Conservation (phyloP, 2,888 invertebrate species). For the Polia nebulosa region DNA sequence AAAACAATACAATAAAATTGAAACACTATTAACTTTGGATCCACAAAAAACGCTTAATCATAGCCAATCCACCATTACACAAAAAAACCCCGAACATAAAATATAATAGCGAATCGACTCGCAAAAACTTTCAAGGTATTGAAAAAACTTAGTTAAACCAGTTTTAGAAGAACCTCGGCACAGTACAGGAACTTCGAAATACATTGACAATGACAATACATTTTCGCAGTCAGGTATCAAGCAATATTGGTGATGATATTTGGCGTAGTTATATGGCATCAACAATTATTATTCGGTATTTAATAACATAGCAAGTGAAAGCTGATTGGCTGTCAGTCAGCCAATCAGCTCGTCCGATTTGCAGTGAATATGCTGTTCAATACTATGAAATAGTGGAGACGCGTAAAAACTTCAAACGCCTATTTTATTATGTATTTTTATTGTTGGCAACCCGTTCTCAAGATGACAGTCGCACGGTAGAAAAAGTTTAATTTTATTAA, state of each 20-base stretch:
- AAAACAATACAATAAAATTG: constrained; percentile 35
- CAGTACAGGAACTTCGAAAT: constrained; percentile 37
- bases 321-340: constrained; percentile 78
- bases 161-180: constrained; percentile 60
- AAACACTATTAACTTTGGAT: constrained; percentile 38
- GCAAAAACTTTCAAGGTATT: constrained; percentile 65
- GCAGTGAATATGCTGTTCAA: constrained; percentile 75
- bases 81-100: constrained; percentile 48
- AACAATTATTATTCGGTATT: constrained; percentile 77
- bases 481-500: constrained; percentile 34
- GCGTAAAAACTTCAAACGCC: constrained; percentile 64
- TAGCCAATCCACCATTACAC: constrained; percentile 48
- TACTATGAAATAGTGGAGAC: constrained; percentile 75
- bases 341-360: constrained; percentile 83
- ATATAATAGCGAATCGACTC: constrained; percentile 53
- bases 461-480: constrained; percentile 34
- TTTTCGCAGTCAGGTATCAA: constrained; percentile 66
- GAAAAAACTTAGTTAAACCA: constrained; percentile 66
- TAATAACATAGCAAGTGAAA: constrained; percentile 72
- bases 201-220: constrained; percentile 56
- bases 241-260: constrained; percentile 71
- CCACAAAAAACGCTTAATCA: constrained; percentile 43
- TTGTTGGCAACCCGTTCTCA: constrained; percentile 49
- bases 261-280: constrained; percentile 62
- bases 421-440: constrained; percentile 57